A percentile compares a stretch with the other conserved stretches of the same genome.
These are phyloP conservation scores for Acridotheres tristis DNA, from an alignment of 2,797 vertebrate species.

Conservation along the genomic window DNA sequence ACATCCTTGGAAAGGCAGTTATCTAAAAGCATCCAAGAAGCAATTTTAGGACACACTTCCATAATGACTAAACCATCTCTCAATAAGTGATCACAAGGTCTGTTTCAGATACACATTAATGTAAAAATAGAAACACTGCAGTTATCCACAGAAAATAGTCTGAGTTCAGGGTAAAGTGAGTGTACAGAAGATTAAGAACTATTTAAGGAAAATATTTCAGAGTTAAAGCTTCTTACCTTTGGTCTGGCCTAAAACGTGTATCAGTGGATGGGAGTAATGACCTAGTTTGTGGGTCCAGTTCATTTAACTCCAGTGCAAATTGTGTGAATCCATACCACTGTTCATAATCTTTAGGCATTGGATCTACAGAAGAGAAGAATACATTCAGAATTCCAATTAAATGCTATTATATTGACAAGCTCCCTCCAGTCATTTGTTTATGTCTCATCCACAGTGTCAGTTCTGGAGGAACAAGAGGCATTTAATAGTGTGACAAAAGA, in stretches of 20 bases:
- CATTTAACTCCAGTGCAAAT: slow-evolving; percentile 94
- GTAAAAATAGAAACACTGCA: neutral
- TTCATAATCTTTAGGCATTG: slow-evolving; percentile 87
- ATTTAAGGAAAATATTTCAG: neutral
- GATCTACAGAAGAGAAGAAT: slow-evolving; percentile 77
- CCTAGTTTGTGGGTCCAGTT: slow-evolving; percentile 83
- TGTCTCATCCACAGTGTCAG: neutral
- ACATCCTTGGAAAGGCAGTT: neutral
- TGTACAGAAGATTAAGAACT: neutral
- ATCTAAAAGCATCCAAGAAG: neutral
- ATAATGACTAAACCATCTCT: neutral
- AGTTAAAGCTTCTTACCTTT: slow-evolving; percentile 80
- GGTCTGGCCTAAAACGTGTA: slow-evolving; percentile 92
- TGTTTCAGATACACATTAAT: neutral
- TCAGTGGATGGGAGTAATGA: slow-evolving; percentile 89
- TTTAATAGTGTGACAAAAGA: neutral
- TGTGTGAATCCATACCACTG: slow-evolving; percentile 97
- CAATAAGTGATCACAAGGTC: neutral
- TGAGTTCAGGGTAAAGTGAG: neutral
- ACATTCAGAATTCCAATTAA: neutral
- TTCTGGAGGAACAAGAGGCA: neutral
- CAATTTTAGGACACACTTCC: neutral
- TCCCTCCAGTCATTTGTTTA: neutral
- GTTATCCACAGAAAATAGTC: neutral
- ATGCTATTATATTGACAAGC: neutral